Evolutionary conservation across 2,797 vertebrate genomes (phyloP), one percentile per base, ranked within the genome.

Genomic region (Rhinatrema bivittatum): DNA sequence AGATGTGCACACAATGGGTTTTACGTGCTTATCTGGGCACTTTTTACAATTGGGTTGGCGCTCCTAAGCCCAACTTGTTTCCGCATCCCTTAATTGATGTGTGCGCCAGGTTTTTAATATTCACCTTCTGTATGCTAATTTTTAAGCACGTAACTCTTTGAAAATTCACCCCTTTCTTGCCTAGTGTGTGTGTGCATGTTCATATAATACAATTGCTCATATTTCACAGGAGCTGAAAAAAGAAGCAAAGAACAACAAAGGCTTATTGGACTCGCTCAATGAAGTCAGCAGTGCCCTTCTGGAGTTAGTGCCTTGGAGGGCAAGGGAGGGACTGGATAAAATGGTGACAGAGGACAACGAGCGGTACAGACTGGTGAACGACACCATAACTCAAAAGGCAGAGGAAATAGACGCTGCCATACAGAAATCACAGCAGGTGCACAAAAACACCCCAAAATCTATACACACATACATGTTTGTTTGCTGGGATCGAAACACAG

Each of bases 251-350:
- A 81, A 70, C 20, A 84, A 80, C 57, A 94, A 87, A 68, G 53
- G 72, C 19, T 64, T 79, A 35, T 28, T 98, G 58, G 92, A 97
- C 60, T 84, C 82, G 15, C 68, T 99, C 41, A 98, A 98, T 44
- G 93, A 97, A 55, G 74, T 91, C 36, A 91, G 91, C 71, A 69
- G 77, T 21, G 87, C 89, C 20, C 86, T 99, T 23, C 66, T 97
- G 68, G 94, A 98, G 46, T 76, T 98, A 48, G 93, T 98, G 27
- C 96, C 96, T 0, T 99, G 96, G 96, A 85, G 94, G 53, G 88
- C 90, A 2, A 80, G 94, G 30, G 95, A 94, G 66, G 85, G 88
- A 4, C 87, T 99, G 11, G 93, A 97, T 73, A 91, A 87, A 55
- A 75, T 91, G 69, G 84, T 99, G 47, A 86, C 82, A 0, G 90